Conservation (phyloP, 2,888 invertebrate species). For the Amblyjoppa fuscipennis region DNA sequence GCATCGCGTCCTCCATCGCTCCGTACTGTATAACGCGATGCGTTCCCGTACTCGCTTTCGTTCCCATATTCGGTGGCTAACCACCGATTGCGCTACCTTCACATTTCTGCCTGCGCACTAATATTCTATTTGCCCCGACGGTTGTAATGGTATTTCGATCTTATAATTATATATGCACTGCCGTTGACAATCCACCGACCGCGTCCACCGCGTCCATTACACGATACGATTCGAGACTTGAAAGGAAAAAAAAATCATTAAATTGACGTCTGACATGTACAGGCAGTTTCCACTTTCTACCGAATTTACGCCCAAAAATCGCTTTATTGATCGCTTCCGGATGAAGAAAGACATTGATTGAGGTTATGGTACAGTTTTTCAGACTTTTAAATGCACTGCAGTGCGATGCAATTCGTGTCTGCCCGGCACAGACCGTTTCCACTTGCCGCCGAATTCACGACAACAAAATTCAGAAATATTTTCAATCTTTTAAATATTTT, state of each 20-base stretch:
- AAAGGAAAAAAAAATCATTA: background rate
- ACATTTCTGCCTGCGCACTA: slow-evolving; percentile 12
- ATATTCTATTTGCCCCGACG: slow-evolving; percentile 26
- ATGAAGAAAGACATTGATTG: too few relatives aligned
- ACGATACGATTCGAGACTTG: background rate
- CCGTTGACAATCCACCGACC: background rate
- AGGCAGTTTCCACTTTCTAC: background rate
- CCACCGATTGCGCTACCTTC: slow-evolving; percentile 68
- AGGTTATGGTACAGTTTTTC: too few relatives aligned
- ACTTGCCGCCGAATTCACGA: too few relatives aligned
- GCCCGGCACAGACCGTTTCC: too few relatives aligned
- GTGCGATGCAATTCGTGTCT: too few relatives aligned
- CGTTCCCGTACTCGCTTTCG: slow-evolving; percentile 68
- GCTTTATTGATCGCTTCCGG: too few relatives aligned
- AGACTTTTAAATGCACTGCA: too few relatives aligned
- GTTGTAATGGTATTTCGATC: slow-evolving; percentile 27
- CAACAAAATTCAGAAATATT: too few relatives aligned
- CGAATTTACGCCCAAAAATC: too few relatives aligned
- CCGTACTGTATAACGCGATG: slow-evolving; percentile 35
- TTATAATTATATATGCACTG: background rate
- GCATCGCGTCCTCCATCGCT: slow-evolving; percentile 64
- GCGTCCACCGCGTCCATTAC: background rate
- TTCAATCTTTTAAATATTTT: too few relatives aligned
- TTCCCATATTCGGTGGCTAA: slow-evolving; percentile 78
- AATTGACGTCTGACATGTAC: background rate